Percentiles rank a stretch among this genome's conserved stretches.
These are phyloP conservation scores for Pogonocichla stellata DNA, from an alignment of 2,113 vertebrate genomes.

Conservation along the genomic window DNA sequence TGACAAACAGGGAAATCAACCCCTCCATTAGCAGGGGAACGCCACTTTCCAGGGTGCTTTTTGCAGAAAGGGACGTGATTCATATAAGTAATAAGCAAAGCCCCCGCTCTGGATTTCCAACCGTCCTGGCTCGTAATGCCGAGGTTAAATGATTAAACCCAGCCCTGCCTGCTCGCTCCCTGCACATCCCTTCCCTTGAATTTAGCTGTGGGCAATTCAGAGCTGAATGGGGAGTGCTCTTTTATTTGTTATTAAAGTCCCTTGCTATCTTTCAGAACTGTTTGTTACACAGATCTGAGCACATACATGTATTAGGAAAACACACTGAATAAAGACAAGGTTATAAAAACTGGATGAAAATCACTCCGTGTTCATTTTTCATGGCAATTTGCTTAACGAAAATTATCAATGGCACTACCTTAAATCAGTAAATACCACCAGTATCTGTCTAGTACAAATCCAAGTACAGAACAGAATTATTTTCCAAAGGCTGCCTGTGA, in stretches of 20 bases:
- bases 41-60: neutral
- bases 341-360: neutral
- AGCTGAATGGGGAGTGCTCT: conserved; percentile 60
- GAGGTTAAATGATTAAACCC: conserved; percentile 70
- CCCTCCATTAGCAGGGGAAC: conserved; percentile 41
- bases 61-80: conserved; percentile 54
- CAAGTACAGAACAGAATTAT: neutral
- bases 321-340: neutral
- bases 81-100: conserved; percentile 57
- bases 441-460: neutral
- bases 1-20: conserved; percentile 53
- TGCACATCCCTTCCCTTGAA: conserved; percentile 41
- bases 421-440: neutral
- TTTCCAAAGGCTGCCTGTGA: neutral
- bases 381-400: neutral
- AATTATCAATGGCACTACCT: neutral
- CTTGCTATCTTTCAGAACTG: conserved; percentile 31
- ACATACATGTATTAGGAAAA: conserved; percentile 26
- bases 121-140: conserved; percentile 45
- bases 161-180: conserved; percentile 37
- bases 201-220: conserved; percentile 69
- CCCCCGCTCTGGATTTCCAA: conserved; percentile 27
- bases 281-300: conserved; percentile 24
- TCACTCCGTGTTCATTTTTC: neutral
- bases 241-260: conserved; percentile 70